Evolutionary conservation across 2,888 invertebrate species (phyloP).

Genomic region (Drosophila macrospina): DNA sequence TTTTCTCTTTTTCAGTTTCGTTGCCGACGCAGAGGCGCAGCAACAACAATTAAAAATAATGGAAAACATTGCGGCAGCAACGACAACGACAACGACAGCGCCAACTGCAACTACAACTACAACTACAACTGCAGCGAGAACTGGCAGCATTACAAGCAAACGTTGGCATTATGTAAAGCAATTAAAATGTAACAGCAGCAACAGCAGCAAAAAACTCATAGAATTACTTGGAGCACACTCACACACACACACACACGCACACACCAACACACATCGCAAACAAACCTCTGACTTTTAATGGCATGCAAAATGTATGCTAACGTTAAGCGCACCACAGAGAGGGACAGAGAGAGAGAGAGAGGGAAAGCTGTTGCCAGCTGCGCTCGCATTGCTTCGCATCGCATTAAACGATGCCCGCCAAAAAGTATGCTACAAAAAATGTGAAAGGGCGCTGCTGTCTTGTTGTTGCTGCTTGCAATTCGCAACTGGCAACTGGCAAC

Average conservation of each 20-base stretch:
- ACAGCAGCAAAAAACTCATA: slow-evolving; percentile 26
- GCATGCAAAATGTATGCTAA: slow-evolving; percentile 68
- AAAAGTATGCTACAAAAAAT: slow-evolving; percentile 47
- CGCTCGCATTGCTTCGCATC: slow-evolving; percentile 18
- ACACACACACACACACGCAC: slow-evolving; percentile 25
- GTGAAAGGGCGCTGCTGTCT: slow-evolving; percentile 1
- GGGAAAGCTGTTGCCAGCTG: slow-evolving; percentile 18
- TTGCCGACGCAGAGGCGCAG: slow-evolving; percentile 61
- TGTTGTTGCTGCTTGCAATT: slow-evolving; percentile 31
- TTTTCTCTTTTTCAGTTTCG: too few species aligned
- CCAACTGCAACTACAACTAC: neutral
- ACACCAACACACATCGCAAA: slow-evolving; percentile 31
- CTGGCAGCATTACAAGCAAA: slow-evolving; percentile 38
- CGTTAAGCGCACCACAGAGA: neutral
- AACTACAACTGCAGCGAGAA: slow-evolving; percentile 20
- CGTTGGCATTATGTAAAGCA: slow-evolving; percentile 77
- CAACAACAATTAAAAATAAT: slow-evolving; percentile 78
- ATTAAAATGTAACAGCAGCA: slow-evolving; percentile 71
- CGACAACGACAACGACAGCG: slow-evolving; percentile 28
- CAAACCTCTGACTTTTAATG: slow-evolving; percentile 76
- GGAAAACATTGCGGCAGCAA: slow-evolving; percentile 54
- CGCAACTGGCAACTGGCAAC: slow-evolving; percentile 36
- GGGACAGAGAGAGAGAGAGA: neutral
- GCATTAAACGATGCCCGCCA: slow-evolving; percentile 40
- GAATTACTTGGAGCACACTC: slow-evolving; percentile 66